These are phyloP conservation scores for Diplogasteroides magnus DNA, from an alignment of 1,140 invertebrate genomes.

Conservation along the genomic window DNA sequence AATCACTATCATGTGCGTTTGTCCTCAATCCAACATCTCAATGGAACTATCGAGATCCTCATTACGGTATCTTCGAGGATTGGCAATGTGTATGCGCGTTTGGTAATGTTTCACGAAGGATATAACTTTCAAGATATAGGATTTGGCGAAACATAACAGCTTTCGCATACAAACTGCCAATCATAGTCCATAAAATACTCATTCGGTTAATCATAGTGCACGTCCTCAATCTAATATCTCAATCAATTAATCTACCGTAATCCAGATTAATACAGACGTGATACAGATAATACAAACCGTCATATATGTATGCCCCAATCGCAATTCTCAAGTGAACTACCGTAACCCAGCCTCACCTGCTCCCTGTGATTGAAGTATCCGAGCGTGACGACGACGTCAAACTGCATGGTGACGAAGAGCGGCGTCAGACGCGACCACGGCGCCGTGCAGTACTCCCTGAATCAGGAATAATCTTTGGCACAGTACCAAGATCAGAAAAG, in stretches of 20 bases:
- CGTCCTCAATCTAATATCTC: neutral
- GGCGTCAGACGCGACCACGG: slow-evolving; percentile 22
- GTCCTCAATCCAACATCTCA: too few relatives aligned
- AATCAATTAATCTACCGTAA: too few relatives aligned
- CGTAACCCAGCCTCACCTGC: slow-evolving; percentile 14
- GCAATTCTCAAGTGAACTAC: neutral
- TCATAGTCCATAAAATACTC: neutral
- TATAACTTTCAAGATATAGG: too few relatives aligned
- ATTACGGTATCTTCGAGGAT: too few relatives aligned
- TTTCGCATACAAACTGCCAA: too few relatives aligned
- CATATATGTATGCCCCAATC: neutral
- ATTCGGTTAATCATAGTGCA: neutral
- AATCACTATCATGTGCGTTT: too few relatives aligned
- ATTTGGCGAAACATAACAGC: slow-evolving; percentile 3
- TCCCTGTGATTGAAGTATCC: slow-evolving; percentile 29
- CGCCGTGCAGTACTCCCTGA: slow-evolving; percentile 29
- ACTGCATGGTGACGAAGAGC: slow-evolving; percentile 34
- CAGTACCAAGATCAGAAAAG: neutral
- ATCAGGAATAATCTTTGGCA: too few relatives aligned
- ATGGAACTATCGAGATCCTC: too few relatives aligned
- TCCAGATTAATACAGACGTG: too few relatives aligned
- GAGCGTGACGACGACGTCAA: slow-evolving; percentile 24
- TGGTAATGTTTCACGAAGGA: too few relatives aligned
- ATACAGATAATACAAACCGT: neutral
- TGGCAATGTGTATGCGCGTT: too few relatives aligned